Base-by-base conservation (phyloP, 2,888 invertebrate species). In the Lasioglossum oenotherae region DNA sequence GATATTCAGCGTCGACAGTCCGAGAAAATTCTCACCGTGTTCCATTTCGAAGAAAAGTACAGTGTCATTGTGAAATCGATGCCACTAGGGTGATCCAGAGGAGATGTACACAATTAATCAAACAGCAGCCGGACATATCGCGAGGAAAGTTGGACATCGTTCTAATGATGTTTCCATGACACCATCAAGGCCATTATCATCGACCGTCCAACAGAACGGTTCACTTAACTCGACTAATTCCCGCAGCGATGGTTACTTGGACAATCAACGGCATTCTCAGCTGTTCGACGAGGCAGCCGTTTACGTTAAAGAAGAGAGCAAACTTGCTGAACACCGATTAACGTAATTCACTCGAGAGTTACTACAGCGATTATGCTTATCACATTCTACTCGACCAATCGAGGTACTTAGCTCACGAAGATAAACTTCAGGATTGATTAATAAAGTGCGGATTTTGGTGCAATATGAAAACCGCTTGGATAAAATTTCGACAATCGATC, bases 221-320 rank as follows among this genome's bases (percentile, higher is more conserved):
- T 83, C 84, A 38, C 64, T 67, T 88, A 85, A 88, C 80, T 89
- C 87, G 86, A 87, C 90, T 91, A 88, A 78, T 87, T 88, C 64
- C 71, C 84, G 53, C 60, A 69, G 75, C 75, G 75, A 60, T 80
- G 84, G 64, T 84, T 78, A 46, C 71, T 80, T 75, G 74, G 75
- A 84, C 67, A 81, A 83, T 78, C 84, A 82, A 60, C 78, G 49
- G 27, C 86, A 87, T 82, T 82, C 81, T 46, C 41, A 14, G 19
- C 46, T 41, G 78, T 46, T 67, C 35, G 41, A 12, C n/a, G 49
- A 16, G 46, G 44, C n/a, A n/a, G 19, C 10, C 53, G 78, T 72
- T 16, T 76, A 74, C 69, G 60, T 53, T 72, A 49, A 73, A 53
- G 71, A 77, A n/a, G 2, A 6, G 35, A 57, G 60, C 41, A 6